These are phyloP conservation scores for Sigmodon hispidus DNA, from an alignment of 2,113 vertebrate species.

Conservation along the genomic window DNA sequence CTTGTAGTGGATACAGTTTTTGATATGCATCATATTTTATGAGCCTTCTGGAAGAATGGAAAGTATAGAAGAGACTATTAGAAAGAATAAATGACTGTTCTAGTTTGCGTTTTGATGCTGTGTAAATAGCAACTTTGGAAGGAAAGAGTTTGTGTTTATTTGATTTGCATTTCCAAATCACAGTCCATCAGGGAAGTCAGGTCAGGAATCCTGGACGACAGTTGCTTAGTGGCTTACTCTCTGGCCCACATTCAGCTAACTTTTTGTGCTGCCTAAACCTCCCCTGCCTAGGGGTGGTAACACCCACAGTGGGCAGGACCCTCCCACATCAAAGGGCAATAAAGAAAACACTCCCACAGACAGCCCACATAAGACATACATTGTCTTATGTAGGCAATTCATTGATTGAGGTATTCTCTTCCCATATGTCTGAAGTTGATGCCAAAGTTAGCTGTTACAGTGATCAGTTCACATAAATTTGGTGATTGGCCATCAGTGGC, in stretches of 20 bases:
- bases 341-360: background rate
- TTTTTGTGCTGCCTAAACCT: background rate
- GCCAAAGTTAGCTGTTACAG: background rate
- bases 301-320: background rate
- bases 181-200: background rate
- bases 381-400: background rate
- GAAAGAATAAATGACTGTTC: background rate
- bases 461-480: background rate
- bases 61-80: background rate
- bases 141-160: background rate
- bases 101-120: background rate
- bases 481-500: background rate
- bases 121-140: background rate
- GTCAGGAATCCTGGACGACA: background rate
- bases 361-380: background rate
- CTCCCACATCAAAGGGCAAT: background rate
- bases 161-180: background rate
- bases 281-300: background rate
- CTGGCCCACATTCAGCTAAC: background rate
- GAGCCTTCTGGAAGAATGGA: background rate
- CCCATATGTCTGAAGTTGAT: background rate
- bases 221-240: background rate
- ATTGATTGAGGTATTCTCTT: background rate
- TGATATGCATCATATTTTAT: background rate
- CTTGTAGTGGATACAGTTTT: background rate